Evolutionary conservation across 2,888 invertebrate species (phyloP).

Genomic region (Mechanitis mazaeus): DNA sequence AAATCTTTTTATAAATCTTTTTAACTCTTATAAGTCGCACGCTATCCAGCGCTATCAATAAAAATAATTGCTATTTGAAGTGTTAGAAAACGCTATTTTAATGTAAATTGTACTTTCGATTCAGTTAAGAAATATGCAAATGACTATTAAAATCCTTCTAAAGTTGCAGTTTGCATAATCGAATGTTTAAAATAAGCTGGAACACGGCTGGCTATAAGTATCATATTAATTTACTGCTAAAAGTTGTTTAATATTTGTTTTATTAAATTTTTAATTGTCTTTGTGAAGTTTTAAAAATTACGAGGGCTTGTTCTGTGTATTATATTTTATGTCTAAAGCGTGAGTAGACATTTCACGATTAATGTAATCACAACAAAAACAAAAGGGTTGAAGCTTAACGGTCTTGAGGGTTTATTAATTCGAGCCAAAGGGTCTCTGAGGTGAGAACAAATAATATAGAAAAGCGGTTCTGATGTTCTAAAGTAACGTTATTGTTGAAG

Average conservation of each 20-base stretch:
- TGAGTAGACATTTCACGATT: not conserved
- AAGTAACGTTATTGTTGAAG: too few species aligned
- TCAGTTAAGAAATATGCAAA: constrained; percentile 23
- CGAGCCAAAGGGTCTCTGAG: constrained; percentile 40
- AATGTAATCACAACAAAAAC: constrained; percentile 33
- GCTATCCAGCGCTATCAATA: not conserved
- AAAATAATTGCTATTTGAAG: constrained; percentile 2
- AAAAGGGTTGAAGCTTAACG: constrained; percentile 22
- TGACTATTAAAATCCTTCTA: constrained; percentile 20
- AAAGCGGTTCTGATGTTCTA: too few species aligned
- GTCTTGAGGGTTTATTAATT: constrained; percentile 58
- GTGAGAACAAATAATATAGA: constrained; percentile 29
- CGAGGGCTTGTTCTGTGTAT: not conserved
- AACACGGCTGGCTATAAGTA: not conserved
- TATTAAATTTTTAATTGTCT: not conserved
- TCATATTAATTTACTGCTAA: not conserved
- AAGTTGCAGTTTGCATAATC: constrained; percentile 25
- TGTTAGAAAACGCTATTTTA: constrained; percentile 16
- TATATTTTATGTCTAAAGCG: not conserved
- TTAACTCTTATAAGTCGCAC: not conserved
- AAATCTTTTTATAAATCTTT: constrained; percentile 14
- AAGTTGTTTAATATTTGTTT: not conserved
- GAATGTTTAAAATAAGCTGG: constrained; percentile 19
- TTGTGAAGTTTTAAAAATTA: not conserved
- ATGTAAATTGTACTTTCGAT: constrained; percentile 24